Conservation (phyloP, 2,113 vertebrate species). For the Caracal caracal region DNA sequence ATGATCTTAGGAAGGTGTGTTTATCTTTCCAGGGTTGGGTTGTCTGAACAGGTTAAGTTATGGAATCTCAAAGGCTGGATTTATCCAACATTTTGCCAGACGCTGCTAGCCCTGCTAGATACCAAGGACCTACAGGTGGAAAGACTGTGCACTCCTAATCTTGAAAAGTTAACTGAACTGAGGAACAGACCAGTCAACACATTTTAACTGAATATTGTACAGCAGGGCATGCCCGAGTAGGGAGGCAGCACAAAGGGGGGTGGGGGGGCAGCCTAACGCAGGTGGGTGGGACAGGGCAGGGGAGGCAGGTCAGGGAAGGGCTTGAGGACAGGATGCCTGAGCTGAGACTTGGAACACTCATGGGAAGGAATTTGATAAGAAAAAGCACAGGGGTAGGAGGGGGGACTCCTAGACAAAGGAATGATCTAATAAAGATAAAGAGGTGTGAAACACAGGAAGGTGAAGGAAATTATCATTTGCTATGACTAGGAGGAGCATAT, state of each 20-base stretch:
- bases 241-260: background rate
- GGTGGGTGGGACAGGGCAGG: background rate
- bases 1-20: background rate
- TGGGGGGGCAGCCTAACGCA: background rate
- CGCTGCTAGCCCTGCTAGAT: background rate
- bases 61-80: background rate
- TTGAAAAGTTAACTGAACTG: background rate
- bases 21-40: background rate
- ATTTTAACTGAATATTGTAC: background rate
- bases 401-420: background rate
- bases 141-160: background rate
- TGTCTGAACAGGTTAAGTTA: background rate
- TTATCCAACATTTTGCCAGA: background rate
- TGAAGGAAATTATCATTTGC: background rate
- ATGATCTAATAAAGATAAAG: background rate
- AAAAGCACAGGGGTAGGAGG: background rate
- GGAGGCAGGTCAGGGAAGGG: background rate
- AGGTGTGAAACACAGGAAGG: background rate
- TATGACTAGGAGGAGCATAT: background rate
- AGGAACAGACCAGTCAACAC: background rate
- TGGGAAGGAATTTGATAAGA: background rate
- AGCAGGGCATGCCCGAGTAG: fast-evolving
- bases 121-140: background rate
- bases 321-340: background rate
- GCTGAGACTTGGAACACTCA: background rate